Evolutionary conservation across 2,113 vertebrate genomes (phyloP).

Genomic region (Orthochromis indermauri): DNA sequence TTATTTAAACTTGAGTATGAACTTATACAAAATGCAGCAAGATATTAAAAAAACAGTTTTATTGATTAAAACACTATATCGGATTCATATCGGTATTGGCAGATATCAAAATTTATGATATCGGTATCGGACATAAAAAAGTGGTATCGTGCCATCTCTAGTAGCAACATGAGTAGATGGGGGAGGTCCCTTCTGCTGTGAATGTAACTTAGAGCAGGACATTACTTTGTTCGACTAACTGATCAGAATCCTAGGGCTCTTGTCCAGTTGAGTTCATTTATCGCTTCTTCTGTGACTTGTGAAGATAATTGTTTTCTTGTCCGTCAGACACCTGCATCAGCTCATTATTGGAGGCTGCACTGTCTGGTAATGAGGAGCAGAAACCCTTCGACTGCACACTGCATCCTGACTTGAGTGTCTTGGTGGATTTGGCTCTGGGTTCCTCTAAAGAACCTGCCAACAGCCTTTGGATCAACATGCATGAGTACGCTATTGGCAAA

Average conservation of each 20-base stretch:
- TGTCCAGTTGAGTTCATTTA: not conserved
- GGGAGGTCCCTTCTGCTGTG: not conserved
- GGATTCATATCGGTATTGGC: too few species aligned
- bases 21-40: too few species aligned
- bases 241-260: not conserved
- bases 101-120: fast-evolving
- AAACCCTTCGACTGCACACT: constrained; percentile 91
- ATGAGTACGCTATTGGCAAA: constrained; percentile 95
- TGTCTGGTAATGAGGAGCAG: constrained; percentile 95
- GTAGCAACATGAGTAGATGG: not conserved
- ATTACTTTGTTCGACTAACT: not conserved
- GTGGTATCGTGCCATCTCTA: not conserved
- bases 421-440: constrained; percentile 88
- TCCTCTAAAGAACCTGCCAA: constrained; percentile 91
- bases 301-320: not conserved
- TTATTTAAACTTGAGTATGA: too few species aligned
- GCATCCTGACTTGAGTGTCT: constrained; percentile 78
- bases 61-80: fast-evolving
- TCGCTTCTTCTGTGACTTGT: not conserved
- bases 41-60: too few species aligned
- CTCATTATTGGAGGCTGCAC: constrained; percentile 86
- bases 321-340: constrained; percentile 86
- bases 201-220: not conserved
- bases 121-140: too few species aligned
- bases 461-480: constrained; percentile 95